phyloP scores from a whole-genome alignment of 2,888 invertebrate species.

The Drosophila glabriapex region DNA sequence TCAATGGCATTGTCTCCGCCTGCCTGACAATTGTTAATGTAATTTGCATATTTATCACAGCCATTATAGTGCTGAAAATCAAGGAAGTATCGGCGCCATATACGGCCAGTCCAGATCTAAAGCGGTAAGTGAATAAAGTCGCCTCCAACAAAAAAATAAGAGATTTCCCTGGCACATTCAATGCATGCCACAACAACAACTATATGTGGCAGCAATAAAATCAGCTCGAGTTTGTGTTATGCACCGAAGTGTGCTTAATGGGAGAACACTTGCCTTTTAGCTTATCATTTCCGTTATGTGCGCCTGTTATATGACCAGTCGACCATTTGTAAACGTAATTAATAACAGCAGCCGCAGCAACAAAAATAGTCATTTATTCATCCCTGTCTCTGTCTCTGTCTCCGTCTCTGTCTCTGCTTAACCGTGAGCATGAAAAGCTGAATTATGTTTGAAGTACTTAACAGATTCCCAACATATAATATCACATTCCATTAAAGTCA shows the following conservation, averaged over 20 bases:
- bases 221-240: slow-evolving; percentile 9
- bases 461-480: slow-evolving; percentile 1
- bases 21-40: slow-evolving; percentile 93
- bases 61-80: slow-evolving; percentile 92
- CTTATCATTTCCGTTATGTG: slow-evolving; percentile 63
- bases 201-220: slow-evolving; percentile 14
- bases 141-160: background rate
- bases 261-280: slow-evolving; percentile 39
- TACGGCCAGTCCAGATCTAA: slow-evolving; percentile 90
- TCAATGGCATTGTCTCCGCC: slow-evolving; percentile 92
- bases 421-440: background rate
- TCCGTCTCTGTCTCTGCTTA: background rate
- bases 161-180: background rate
- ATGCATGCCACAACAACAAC: background rate
- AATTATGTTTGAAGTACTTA: slow-evolving; percentile 6
- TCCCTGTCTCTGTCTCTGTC: background rate
- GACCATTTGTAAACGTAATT: slow-evolving; percentile 58
- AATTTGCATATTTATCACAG: slow-evolving; percentile 92
- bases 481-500: background rate
- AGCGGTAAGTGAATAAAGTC: slow-evolving; percentile 85
- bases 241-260: slow-evolving; percentile 50
- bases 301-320: slow-evolving; percentile 28
- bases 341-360: slow-evolving; percentile 43
- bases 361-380: background rate
- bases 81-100: slow-evolving; percentile 94